A percentile compares a stretch with the other conserved stretches of the same genome.
These are phyloP conservation scores for Perccottus glenii DNA, from an alignment of 2,113 vertebrate genomes.

Conservation along the genomic window DNA sequence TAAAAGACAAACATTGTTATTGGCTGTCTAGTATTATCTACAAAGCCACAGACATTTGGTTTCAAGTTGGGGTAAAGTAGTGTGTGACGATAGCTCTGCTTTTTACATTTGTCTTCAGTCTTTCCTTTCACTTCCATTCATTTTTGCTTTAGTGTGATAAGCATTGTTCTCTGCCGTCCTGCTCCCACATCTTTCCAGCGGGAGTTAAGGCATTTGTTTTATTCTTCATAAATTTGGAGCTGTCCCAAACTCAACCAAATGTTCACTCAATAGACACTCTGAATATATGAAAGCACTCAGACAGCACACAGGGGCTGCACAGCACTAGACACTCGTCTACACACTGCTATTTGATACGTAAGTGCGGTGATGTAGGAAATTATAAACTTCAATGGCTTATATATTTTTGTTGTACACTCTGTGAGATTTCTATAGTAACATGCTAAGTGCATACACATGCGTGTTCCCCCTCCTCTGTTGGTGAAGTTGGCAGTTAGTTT, in stretches of 20 bases:
- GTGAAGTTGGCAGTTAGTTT: conserved; percentile 69
- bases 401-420: conserved; percentile 69
- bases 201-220: conserved; percentile 64
- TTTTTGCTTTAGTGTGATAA: conserved; percentile 51
- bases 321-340: conserved; percentile 17
- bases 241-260: conserved; percentile 59
- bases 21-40: not conserved
- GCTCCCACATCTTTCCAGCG: conserved; percentile 50
- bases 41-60: not conserved
- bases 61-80: conserved; percentile 20
- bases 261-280: conserved; percentile 79
- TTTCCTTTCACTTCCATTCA: conserved; percentile 73
- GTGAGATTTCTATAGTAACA: conserved; percentile 67
- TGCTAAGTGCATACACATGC: conserved; percentile 5
- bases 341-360: conserved; percentile 59
- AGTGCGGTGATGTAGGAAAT: conserved; percentile 68
- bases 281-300: conserved; percentile 89
- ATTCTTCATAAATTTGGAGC: conserved; percentile 64
- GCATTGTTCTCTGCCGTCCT: conserved; percentile 30
- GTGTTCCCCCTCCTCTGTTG: conserved; percentile 41
- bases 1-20: not conserved
- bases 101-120: conserved; percentile 4
- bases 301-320: conserved; percentile 67
- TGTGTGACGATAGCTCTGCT: conserved; percentile 8
- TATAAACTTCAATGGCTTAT: conserved; percentile 63